Conservation (phyloP, 1,140 invertebrate species). For the Drosophila equinoxialis region DNA sequence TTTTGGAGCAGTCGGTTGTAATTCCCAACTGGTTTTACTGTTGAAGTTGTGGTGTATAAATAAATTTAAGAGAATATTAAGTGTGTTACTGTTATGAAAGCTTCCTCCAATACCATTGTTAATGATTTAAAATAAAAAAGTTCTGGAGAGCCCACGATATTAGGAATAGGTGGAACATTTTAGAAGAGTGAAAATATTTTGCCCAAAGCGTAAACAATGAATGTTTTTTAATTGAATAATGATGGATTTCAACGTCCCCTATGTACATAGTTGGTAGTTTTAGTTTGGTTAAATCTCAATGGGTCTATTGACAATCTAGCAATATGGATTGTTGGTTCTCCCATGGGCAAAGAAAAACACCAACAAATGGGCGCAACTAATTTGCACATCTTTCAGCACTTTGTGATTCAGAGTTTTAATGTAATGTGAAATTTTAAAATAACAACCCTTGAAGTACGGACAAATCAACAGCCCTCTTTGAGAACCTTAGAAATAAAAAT, state of each 20-base stretch:
- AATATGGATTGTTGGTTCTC: background rate
- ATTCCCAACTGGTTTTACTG: too few species aligned
- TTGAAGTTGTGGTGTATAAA: too few species aligned
- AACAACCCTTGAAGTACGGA: slow-evolving; percentile 3
- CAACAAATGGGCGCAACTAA: slow-evolving; percentile 14
- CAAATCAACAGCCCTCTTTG: slow-evolving; percentile 7
- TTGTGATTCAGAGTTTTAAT: slow-evolving; percentile 11
- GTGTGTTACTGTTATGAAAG: too few species aligned
- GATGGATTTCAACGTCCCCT: too few species aligned
- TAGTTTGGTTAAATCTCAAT: background rate
- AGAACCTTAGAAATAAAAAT: background rate
- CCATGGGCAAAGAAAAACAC: background rate
- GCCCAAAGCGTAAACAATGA: background rate
- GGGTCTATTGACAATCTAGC: background rate
- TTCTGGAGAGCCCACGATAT: too few species aligned
- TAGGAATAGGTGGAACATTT: too few species aligned
- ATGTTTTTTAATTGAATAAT: background rate
- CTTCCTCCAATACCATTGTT: too few species aligned
- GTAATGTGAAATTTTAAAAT: slow-evolving; percentile 16
- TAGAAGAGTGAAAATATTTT: background rate
- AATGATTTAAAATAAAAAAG: too few species aligned
- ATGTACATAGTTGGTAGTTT: too few species aligned
- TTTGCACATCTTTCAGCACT: slow-evolving; percentile 21
- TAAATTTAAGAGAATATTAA: too few species aligned
- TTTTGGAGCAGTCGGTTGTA: too few species aligned